These are phyloP conservation scores for Quadroppia sp. DNA, from an alignment of 2,888 invertebrate genomes.

Conservation along the genomic window DNA sequence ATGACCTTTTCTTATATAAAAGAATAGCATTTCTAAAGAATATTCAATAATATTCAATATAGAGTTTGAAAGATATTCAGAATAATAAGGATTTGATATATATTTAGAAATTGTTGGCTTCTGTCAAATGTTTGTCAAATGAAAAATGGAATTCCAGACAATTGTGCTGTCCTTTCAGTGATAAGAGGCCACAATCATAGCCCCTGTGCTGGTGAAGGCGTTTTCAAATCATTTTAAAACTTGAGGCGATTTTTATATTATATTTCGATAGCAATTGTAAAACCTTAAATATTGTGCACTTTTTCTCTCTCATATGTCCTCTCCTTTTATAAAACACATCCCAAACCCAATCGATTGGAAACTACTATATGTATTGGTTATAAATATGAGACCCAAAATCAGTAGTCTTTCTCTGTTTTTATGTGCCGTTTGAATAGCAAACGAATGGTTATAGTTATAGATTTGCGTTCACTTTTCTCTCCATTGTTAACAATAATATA, in stretches of 20 bases:
- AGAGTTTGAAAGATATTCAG: neutral
- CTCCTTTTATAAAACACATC: neutral
- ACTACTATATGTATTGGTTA: neutral
- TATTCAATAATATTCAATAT: no score
- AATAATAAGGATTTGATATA: neutral
- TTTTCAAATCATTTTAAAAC: constrained; percentile 24
- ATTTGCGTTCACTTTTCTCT: constrained; percentile 9
- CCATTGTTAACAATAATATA: constrained; percentile 25
- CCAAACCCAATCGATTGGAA: constrained; percentile 30
- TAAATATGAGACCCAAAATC: constrained; percentile 23
- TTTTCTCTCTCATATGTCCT: constrained; percentile 5
- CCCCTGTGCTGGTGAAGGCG: constrained; percentile 14
- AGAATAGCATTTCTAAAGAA: no score
- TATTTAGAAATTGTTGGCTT: neutral
- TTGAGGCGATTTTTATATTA: constrained; percentile 25
- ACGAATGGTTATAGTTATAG: constrained; percentile 25
- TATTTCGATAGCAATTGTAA: constrained; percentile 24
- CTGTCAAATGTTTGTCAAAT: constrained; percentile 29
- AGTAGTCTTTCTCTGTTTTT: constrained; percentile 8
- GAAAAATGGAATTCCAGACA: constrained; percentile 30
- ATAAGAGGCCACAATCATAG: constrained; percentile 36
- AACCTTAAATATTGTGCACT: constrained; percentile 22
- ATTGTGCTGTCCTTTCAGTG: constrained; percentile 24
- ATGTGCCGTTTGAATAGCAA: neutral
- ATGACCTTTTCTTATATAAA: no score